phyloP scores from a whole-genome alignment of 2,888 invertebrate genomes.

The Caprella mutica region DNA sequence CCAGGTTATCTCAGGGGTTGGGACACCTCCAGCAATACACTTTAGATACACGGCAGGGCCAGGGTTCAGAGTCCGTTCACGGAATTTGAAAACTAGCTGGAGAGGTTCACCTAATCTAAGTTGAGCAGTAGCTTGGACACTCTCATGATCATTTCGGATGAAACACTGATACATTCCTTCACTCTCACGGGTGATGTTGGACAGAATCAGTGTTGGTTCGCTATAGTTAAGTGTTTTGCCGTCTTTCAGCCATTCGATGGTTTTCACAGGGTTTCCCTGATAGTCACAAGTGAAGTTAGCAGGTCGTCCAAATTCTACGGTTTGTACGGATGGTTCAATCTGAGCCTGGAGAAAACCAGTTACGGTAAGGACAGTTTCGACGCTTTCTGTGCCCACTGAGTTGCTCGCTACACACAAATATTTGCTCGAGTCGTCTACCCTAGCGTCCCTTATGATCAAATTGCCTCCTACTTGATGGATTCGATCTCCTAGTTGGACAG shows the following conservation, averaged over 20 bases:
- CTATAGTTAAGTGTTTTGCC: conserved; percentile 67
- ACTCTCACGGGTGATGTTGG: conserved; percentile 82
- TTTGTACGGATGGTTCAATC: conserved; percentile 80
- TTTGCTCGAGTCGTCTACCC: conserved; percentile 84
- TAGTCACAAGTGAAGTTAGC: conserved; percentile 81
- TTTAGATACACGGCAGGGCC: conserved; percentile 79
- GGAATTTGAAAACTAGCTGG: conserved; percentile 72
- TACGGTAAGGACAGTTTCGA: conserved; percentile 81
- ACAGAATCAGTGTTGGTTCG: conserved; percentile 67
- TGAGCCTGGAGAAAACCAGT: conserved; percentile 70
- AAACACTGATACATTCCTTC: conserved; percentile 97
- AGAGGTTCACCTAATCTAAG: conserved; percentile 86
- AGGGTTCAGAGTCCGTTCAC: conserved; percentile 77
- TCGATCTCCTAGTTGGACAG: conserved; percentile 77
- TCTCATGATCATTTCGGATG: conserved; percentile 81
- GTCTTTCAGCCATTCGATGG: conserved; percentile 84
- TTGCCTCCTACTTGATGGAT: conserved; percentile 89
- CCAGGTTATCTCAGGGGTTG: conserved; percentile 88
- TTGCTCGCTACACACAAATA: conserved; percentile 91
- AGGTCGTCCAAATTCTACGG: conserved; percentile 83
- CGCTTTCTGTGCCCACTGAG: conserved; percentile 80
- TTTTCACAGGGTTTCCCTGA: conserved; percentile 66
- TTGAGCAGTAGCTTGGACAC: conserved; percentile 83
- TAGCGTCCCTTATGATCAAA: conserved; percentile 78
- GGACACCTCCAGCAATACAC: conserved; percentile 88